These are phyloP conservation scores for Amphipoea lucens DNA, from an alignment of 2,888 invertebrate genomes.

Conservation along the genomic window DNA sequence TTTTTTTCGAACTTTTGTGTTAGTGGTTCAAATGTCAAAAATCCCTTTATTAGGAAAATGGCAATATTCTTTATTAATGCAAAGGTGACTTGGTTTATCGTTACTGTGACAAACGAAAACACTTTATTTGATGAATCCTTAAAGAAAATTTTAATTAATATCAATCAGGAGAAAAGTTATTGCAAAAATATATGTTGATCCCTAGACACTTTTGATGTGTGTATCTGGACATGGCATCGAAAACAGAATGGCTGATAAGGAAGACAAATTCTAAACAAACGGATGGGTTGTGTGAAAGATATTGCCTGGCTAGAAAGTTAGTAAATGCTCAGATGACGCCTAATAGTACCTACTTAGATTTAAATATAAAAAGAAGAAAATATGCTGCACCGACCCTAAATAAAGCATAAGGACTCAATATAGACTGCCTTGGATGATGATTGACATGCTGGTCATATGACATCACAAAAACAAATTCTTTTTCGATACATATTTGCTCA, in stretches of 20 bases:
- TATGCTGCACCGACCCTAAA: neutral
- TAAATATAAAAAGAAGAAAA: neutral
- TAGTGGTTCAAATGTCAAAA: too few species aligned
- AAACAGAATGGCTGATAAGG: too few species aligned
- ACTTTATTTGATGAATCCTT: too few species aligned
- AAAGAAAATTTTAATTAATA: too few species aligned
- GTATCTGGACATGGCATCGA: neutral
- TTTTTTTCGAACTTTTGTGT: too few species aligned
- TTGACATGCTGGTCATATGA: neutral
- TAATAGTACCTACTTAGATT: neutral
- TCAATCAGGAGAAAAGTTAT: too few species aligned
- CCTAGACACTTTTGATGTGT: too few species aligned
- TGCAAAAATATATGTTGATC: too few species aligned
- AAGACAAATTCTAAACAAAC: neutral
- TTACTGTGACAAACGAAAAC: too few species aligned
- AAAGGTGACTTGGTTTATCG: too few species aligned
- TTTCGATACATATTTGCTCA: neutral
- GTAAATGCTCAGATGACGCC: neutral
- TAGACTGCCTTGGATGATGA: neutral
- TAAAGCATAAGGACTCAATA: neutral
- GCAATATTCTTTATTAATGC: too few species aligned
- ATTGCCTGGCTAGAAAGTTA: neutral
- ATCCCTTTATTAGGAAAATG: too few species aligned
- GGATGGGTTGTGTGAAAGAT: neutral
- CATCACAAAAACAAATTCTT: neutral